Percentiles rank a stretch among this genome's conserved stretches.
These are phyloP conservation scores for Conistra vaccinii DNA, from an alignment of 2,888 invertebrate species.

Conservation along the genomic window DNA sequence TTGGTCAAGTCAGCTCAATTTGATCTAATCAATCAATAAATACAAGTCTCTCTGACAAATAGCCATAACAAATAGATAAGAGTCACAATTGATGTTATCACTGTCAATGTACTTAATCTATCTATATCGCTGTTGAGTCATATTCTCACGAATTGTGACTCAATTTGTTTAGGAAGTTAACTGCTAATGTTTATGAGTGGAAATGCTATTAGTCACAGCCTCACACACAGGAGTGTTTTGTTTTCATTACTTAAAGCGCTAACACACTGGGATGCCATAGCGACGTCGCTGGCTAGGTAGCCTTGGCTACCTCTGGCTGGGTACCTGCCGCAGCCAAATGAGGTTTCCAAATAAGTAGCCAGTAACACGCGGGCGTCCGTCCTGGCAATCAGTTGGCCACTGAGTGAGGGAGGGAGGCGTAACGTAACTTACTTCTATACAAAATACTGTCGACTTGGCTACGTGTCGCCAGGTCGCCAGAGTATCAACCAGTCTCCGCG, in stretches of 20 bases:
- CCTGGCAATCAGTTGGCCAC: too few relatives aligned
- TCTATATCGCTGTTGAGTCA: constrained; percentile 40
- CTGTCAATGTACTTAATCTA: constrained; percentile 37
- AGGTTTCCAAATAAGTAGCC: too few relatives aligned
- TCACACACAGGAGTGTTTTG: background rate
- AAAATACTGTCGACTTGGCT: too few relatives aligned
- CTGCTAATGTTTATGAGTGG: background rate
- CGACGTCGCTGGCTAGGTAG: too few relatives aligned
- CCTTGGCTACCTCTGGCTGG: too few relatives aligned
- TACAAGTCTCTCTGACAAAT: constrained; percentile 20
- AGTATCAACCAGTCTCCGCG: too few relatives aligned
- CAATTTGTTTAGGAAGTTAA: constrained; percentile 35
- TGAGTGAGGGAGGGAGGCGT: too few relatives aligned
- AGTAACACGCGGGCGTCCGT: too few relatives aligned
- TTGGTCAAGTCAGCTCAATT: constrained; percentile 54
- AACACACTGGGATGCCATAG: too few relatives aligned
- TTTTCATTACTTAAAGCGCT: background rate
- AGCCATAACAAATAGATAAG: constrained; percentile 54
- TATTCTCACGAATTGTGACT: constrained; percentile 26
- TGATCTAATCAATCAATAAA: constrained; percentile 54
- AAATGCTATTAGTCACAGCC: constrained; percentile 31
- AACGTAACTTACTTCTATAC: too few relatives aligned
- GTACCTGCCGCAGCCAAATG: too few relatives aligned
- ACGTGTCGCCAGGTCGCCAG: too few relatives aligned
- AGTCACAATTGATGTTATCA: constrained; percentile 44